These are phyloP conservation scores for Thecophora atra DNA, from an alignment of 2,888 invertebrate species.

Conservation along the genomic window DNA sequence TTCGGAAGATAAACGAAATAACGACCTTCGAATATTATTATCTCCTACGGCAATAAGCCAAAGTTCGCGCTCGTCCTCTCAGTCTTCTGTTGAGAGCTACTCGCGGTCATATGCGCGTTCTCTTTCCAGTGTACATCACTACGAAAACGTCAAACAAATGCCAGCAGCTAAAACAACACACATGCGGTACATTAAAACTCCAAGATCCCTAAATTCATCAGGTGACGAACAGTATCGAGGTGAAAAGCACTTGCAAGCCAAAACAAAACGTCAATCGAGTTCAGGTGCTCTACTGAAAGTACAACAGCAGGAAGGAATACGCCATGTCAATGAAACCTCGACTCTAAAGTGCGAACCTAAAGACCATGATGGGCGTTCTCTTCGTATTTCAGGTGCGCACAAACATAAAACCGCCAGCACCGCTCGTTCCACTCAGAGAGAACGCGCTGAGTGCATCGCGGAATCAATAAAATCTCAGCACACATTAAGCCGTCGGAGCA, in stretches of 20 bases:
- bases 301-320: conserved; percentile 41
- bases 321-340: conserved; percentile 42
- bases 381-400: conserved; percentile 23
- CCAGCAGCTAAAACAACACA: conserved; percentile 24
- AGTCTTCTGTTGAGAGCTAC: conserved; percentile 61
- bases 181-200: conserved; percentile 1
- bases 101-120: conserved; percentile 58
- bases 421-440: conserved; percentile 52
- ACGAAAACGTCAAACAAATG: conserved; percentile 44
- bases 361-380: conserved; percentile 29
- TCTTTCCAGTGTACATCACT: conserved; percentile 51
- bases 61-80: conserved; percentile 59
- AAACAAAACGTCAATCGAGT: conserved; percentile 51
- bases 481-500: conserved; percentile 40
- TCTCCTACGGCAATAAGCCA: conserved; percentile 48
- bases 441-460: conserved; percentile 51
- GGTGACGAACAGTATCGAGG: conserved; percentile 51
- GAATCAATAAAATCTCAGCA: conserved; percentile 43
- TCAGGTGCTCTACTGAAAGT: conserved; percentile 33
- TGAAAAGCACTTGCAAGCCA: conserved; percentile 54
- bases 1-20: conserved; percentile 57
- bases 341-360: too few relatives aligned
- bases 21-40: conserved; percentile 45
- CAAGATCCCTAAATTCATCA: conserved; percentile 54
- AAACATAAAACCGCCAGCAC: conserved; percentile 47